Evolutionary conservation across 2,797 vertebrate species (phyloP), one percentile per base, ranked within the genome.

Genomic region (Holocentrus rufus): DNA sequence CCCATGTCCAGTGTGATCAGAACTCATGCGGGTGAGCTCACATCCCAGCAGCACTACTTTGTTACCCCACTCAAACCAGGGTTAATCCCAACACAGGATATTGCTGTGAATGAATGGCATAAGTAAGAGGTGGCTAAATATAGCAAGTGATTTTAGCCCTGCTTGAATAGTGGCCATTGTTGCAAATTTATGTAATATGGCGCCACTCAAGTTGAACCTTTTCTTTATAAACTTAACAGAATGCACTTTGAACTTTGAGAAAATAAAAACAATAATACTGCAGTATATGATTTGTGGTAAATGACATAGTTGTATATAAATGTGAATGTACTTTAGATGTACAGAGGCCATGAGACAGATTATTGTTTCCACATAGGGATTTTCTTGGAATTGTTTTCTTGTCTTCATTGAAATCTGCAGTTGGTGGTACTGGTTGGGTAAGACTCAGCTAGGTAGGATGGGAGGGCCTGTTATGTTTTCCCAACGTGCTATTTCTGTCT

Each of bases 91-190:
- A 59, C 78, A 80, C 65, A 84, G 88, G 75, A 89, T 91, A 84
- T 87, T 79, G 58, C 47, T 18, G n/a, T 61, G 54, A 80, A 81
- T 79, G 65, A 85, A 84, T 63, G 61, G 65, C 46, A 60, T 61
- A 66, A 36, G 60, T 47, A 30, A 69, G 44, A 79, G 47, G 62
- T 81, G 78, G 84, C 74, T 92, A 92, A 92, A 92, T 83, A 91
- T 93, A 93, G 87, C 75, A 69, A 31, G 54, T 0, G 15, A 52
- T 72, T 87, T 83, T 54, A 80, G 61, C 71, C 59, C 42, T 50
- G 42, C 44, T 53, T 92, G 84, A 92, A 91, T 84, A 67, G 81
- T 4, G n/a, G 65, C 63, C 72, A 87, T 92, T 91, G 90, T 92
- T 55, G 7, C 4, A 58, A 70, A 69, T 71, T 87, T 71, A 83